phyloP scores from a whole-genome alignment of 53 echinoderm and acorn worm species.

The Actinopyga echinites region DNA sequence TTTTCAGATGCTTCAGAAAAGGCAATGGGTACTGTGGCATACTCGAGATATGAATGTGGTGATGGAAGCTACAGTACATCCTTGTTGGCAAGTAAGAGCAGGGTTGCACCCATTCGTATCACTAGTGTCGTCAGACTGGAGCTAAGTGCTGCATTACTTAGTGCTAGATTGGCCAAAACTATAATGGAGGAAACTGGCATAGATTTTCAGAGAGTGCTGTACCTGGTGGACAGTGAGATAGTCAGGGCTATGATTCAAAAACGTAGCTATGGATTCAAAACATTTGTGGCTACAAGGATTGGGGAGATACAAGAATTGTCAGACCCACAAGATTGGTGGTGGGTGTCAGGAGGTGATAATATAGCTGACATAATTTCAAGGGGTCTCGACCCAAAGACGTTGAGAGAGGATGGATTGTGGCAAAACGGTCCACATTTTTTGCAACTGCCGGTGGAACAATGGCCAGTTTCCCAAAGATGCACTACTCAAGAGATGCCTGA shows the following conservation, averaged over 20 bases:
- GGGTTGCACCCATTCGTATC: slow-evolving; percentile 39
- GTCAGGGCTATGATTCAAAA: slow-evolving; percentile 56
- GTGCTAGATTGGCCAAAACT: slow-evolving; percentile 34
- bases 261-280: slow-evolving; percentile 54
- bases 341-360: slow-evolving; percentile 39
- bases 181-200: slow-evolving; percentile 29
- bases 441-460: slow-evolving; percentile 31
- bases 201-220: slow-evolving; percentile 16
- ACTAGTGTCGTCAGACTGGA: slow-evolving; percentile 50
- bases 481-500: not conserved
- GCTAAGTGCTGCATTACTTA: slow-evolving; percentile 56
- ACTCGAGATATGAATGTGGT: slow-evolving; percentile 26
- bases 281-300: slow-evolving; percentile 59
- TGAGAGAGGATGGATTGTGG: slow-evolving; percentile 33
- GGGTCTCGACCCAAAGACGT: slow-evolving; percentile 20
- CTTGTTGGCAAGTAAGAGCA: slow-evolving; percentile 52
- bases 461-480: slow-evolving; percentile 9
- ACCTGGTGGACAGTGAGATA: slow-evolving; percentile 61
- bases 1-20: slow-evolving; percentile 63
- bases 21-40: slow-evolving; percentile 56
- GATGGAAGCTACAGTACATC: slow-evolving; percentile 28
- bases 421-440: slow-evolving; percentile 50
- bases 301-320: slow-evolving; percentile 43
- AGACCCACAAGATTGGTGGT: slow-evolving; percentile 54
- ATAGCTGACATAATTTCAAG: slow-evolving; percentile 48